Conservation (phyloP, 1,140 invertebrate species). For the Trichonephila clavipes region DNA sequence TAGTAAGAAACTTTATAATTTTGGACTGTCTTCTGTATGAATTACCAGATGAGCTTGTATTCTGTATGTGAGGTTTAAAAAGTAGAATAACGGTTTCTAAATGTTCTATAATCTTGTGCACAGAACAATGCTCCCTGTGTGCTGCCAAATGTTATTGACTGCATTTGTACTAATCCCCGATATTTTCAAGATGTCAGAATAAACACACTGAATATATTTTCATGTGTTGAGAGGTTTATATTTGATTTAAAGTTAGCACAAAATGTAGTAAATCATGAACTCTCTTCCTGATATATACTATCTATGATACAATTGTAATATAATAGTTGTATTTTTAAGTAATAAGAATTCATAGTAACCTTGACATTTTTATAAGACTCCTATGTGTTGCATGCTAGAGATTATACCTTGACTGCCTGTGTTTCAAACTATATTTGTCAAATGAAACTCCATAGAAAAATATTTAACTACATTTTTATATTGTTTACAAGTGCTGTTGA, state of each 20-base stretch:
- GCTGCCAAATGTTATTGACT: slow-evolving; percentile 7
- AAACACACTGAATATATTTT: background rate
- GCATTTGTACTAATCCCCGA: slow-evolving; percentile 1
- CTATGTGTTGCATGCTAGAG: too few relatives aligned
- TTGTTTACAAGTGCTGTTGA: background rate
- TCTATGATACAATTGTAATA: background rate
- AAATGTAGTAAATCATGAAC: background rate
- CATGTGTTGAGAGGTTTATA: background rate
- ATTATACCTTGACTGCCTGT: too few relatives aligned
- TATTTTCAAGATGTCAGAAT: background rate
- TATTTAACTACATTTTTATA: background rate
- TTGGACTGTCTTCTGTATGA: slow-evolving; percentile 6
- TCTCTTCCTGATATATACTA: background rate
- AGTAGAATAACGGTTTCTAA: background rate
- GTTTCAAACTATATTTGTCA: too few relatives aligned
- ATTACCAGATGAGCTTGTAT: slow-evolving; percentile 21
- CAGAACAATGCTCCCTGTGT: background rate
- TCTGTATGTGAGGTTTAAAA: background rate
- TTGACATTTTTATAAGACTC: too few relatives aligned
- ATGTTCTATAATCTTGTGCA: background rate
- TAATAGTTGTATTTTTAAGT: background rate
- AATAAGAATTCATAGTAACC: background rate
- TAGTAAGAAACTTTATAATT: background rate
- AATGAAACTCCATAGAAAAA: background rate
- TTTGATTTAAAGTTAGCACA: background rate